Conservation (phyloP, 1,140 invertebrate genomes). For the Scaptomyza montana region DNA sequence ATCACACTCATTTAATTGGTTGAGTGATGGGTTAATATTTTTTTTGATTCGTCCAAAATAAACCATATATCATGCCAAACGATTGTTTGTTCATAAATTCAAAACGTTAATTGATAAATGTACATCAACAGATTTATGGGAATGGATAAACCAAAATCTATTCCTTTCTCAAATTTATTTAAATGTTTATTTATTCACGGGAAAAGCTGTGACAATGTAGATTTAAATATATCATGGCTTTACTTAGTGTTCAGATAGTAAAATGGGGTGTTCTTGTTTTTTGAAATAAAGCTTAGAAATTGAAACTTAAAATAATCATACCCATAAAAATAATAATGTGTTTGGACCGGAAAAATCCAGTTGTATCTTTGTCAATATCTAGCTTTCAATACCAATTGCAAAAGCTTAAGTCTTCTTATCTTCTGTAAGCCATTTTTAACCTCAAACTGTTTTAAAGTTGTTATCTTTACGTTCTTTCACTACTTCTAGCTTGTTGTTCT, state of each 20-base stretch:
- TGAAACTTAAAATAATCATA: no score
- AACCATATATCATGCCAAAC: slow-evolving; percentile 61
- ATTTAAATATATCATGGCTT: slow-evolving; percentile 6
- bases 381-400: no score
- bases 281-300: no score
- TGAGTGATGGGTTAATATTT: slow-evolving; percentile 65
- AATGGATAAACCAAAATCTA: not conserved
- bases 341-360: no score
- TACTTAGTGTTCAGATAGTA: not conserved
- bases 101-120: slow-evolving; percentile 58
- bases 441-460: no score
- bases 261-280: not conserved
- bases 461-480: no score
- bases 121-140: slow-evolving; percentile 47
- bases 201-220: slow-evolving; percentile 10
- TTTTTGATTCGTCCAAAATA: slow-evolving; percentile 55
- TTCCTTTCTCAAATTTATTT: not conserved
- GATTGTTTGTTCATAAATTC: slow-evolving; percentile 31
- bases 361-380: no score
- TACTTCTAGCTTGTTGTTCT: no score
- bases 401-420: no score
- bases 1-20: slow-evolving; percentile 30
- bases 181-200: not conserved
- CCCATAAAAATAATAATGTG: no score
- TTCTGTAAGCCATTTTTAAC: no score